phyloP scores from a whole-genome alignment of 2,113 vertebrate species.

The Corythoichthys intestinalis region DNA sequence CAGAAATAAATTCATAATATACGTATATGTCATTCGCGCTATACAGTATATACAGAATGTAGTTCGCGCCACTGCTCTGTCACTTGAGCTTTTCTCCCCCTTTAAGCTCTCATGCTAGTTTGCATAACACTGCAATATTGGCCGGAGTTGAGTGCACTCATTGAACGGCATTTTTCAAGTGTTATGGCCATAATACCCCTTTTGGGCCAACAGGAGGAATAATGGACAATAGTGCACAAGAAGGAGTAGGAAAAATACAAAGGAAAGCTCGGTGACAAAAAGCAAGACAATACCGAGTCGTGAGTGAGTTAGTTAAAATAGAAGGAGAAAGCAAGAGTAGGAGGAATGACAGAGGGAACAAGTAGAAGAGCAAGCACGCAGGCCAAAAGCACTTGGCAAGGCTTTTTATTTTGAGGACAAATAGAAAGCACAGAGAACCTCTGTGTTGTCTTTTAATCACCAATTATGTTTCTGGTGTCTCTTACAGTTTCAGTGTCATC shows the following conservation, averaged over 20 bases:
- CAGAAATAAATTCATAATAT: background rate
- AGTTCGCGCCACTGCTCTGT: conserved; percentile 19
- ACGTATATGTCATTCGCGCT: conserved; percentile 18
- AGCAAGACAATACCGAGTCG: background rate
- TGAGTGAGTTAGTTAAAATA: background rate
- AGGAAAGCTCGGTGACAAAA: background rate
- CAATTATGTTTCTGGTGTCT: conserved; percentile 12
- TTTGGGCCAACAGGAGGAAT: conserved; percentile 32
- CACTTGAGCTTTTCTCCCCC: conserved; percentile 27
- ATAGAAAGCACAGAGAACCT: conserved; percentile 42
- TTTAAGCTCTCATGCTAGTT: conserved; percentile 51
- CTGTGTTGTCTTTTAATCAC: conserved; percentile 44
- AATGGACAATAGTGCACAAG: conserved; percentile 12
- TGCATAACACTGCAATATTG: conserved; percentile 59
- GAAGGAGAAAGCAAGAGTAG: background rate
- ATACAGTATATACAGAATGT: conserved; percentile 1
- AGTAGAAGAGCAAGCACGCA: conserved; percentile 23
- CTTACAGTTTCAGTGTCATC: background rate
- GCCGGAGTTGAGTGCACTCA: conserved; percentile 56
- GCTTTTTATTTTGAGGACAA: conserved; percentile 58
- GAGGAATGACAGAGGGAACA: conserved; percentile 10
- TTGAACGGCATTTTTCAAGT: conserved; percentile 53
- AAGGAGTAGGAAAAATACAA: background rate
- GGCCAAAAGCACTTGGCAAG: conserved; percentile 57
- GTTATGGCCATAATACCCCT: conserved; percentile 34